Base-by-base conservation (phyloP, 2,888 invertebrate genomes). In the Cremastinae sp. region DNA sequence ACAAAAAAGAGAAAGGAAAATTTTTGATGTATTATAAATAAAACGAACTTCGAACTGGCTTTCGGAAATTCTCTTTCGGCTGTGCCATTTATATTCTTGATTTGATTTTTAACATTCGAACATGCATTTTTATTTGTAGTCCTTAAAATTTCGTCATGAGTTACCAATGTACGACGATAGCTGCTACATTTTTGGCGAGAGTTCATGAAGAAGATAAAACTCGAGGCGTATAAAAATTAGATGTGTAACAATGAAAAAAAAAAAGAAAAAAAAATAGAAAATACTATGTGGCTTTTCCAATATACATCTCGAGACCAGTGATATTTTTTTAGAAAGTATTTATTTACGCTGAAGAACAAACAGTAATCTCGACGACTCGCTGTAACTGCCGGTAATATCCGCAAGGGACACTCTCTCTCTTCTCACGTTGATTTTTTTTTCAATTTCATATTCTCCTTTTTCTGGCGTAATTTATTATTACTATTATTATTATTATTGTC, bases 261-360 rank as follows among this genome's bases (percentile, higher is more conserved):
- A 62, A 54, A 66, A 68, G 78, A 74, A 28, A 53, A 70, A 51
- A 18, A 18, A 64, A 68, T 38, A 34, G 61, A 79, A 80, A 78
- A 83, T 83, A 79, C 80, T 75, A 81, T 75, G 70, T 78, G 61
- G 70, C 77, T 80, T 80, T 59, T 73, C 80, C 75, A 77, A 75
- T 82, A 69, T 71, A 81, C 81, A 82, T 85, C 83, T 86, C 85
- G 84, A 87, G 81, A 86, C 86, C 88, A 87, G 89, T 89, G 89
- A 89, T 89, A 89, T 88, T 87, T 85, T 88, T 85, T 86, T 88
- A 88, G 84, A 84, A 84, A 85, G 84, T 86, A 88, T 87, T 89
- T 88, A 87, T 88, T 88, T 85, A 86, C 80, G 83, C 84, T 80
- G 84, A 86, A 82, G 77, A 82, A 85, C 84, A 59, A 75, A 83